Evolutionary conservation across 2,888 invertebrate genomes (phyloP).

Genomic region (Tryphoninae sp.): DNA sequence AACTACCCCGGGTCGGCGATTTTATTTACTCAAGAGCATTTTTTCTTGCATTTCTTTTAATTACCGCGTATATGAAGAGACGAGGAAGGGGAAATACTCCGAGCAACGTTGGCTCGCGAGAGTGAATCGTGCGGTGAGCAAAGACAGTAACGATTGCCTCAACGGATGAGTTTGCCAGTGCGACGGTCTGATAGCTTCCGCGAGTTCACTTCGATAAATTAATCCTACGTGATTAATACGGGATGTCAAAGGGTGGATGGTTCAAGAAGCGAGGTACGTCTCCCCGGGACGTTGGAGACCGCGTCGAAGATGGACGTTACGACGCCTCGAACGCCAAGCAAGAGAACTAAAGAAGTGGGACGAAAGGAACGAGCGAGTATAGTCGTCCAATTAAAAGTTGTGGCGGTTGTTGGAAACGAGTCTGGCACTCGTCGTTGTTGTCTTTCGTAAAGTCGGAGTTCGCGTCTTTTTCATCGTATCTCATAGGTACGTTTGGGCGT

Average conservation of each 20-base stretch:
- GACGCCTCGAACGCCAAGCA: constrained; percentile 22
- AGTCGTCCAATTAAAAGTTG: constrained; percentile 64
- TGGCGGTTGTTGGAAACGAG: constrained; percentile 59
- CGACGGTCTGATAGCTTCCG: constrained; percentile 55
- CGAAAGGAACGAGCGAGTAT: constrained; percentile 27
- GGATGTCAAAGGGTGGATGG: not conserved
- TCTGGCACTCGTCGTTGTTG: constrained; percentile 49
- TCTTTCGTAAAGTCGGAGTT: not conserved
- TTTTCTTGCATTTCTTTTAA: too few species aligned
- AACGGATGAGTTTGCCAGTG: constrained; percentile 42
- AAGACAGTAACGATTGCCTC: constrained; percentile 24
- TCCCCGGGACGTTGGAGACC: constrained; percentile 32
- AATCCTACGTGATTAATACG: constrained; percentile 61
- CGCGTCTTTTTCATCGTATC: constrained; percentile 11
- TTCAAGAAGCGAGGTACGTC: constrained; percentile 3
- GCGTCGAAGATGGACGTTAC: constrained; percentile 48
- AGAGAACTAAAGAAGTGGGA: constrained; percentile 15
- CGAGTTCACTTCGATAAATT: constrained; percentile 60
- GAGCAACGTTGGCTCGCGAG: not conserved
- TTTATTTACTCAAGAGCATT: too few species aligned
- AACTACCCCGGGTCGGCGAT: too few species aligned
- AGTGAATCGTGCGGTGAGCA: not conserved
- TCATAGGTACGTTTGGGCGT: not conserved
- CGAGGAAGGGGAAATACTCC: too few species aligned
- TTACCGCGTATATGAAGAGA: too few species aligned